Evolutionary conservation across 2,888 invertebrate genomes (phyloP).

Genomic region (Phyllotreta striolata): DNA sequence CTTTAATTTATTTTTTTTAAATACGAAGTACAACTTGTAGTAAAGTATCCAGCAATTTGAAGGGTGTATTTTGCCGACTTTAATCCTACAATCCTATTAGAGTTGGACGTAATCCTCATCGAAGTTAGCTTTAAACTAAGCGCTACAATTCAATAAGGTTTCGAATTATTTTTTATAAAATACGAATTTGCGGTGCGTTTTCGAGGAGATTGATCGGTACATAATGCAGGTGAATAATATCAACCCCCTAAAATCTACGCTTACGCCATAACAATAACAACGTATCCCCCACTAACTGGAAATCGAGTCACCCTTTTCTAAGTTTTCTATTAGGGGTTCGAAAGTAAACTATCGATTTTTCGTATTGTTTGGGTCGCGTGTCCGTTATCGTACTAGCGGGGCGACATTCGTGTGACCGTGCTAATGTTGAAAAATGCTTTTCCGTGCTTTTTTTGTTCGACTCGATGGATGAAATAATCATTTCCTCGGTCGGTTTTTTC

Average conservation of each 20-base stretch:
- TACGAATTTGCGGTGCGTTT: too few relatives aligned
- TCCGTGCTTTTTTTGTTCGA: neutral
- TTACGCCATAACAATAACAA: too few relatives aligned
- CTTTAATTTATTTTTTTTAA: too few relatives aligned
- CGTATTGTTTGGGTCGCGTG: conserved; percentile 20
- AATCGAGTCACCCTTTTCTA: conserved; percentile 21
- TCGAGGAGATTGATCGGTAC: too few relatives aligned
- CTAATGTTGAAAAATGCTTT: conserved; percentile 5
- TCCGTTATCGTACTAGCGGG: conserved; percentile 15
- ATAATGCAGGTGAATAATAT: too few relatives aligned
- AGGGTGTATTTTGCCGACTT: neutral
- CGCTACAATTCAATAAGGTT: neutral
- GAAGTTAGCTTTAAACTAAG: conserved; percentile 13
- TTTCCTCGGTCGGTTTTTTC: neutral
- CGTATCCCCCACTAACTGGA: conserved; percentile 3
- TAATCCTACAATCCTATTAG: conserved; percentile 28
- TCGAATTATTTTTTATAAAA: neutral
- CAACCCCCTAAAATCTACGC: too few relatives aligned
- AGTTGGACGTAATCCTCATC: conserved; percentile 15
- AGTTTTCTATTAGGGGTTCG: conserved; percentile 15
- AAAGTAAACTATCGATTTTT: conserved; percentile 18
- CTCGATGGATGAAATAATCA: neutral
- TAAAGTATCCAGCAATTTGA: too few relatives aligned
- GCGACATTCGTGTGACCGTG: conserved; percentile 1
- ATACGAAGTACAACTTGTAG: too few relatives aligned